A percentile compares a stretch with the other conserved stretches of the same genome.
phyloP scores from a whole-genome alignment of 2,797 vertebrate species.

The Masticophis lateralis region DNA sequence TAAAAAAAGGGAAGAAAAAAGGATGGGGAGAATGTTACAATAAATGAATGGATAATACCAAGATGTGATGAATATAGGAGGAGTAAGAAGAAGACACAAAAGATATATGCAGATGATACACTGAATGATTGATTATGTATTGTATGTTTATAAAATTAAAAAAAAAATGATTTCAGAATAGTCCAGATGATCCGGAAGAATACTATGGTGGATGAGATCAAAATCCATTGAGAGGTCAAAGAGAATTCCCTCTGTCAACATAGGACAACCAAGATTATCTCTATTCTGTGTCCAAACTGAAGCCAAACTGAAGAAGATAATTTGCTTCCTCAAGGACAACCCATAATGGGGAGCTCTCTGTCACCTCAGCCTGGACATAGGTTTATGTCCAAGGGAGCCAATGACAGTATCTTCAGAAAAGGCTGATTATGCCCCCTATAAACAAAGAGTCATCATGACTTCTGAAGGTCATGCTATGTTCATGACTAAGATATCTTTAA shows the following conservation, averaged over 20 bases:
- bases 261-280: not conserved
- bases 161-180: no score
- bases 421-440: not conserved
- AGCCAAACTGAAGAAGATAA: not conserved
- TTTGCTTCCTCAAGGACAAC: not conserved
- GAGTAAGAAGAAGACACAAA: no score
- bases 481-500: not conserved
- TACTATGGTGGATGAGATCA: not conserved
- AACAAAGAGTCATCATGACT: not conserved
- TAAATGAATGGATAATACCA: no score
- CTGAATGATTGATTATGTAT: no score
- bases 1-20: no score
- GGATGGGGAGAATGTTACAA: no score
- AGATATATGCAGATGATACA: no score
- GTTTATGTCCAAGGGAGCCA: not conserved
- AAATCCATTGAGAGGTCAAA: not conserved
- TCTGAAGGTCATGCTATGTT: not conserved
- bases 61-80: no score
- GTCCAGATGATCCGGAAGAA: not conserved
- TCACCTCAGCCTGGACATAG: not conserved
- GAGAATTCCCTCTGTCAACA: not conserved
- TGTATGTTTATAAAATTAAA: no score
- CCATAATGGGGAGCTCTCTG: not conserved
- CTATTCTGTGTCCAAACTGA: not conserved
- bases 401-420: not conserved